Conservation (phyloP, 2,888 invertebrate genomes). For the Acanthopleura granulata region DNA sequence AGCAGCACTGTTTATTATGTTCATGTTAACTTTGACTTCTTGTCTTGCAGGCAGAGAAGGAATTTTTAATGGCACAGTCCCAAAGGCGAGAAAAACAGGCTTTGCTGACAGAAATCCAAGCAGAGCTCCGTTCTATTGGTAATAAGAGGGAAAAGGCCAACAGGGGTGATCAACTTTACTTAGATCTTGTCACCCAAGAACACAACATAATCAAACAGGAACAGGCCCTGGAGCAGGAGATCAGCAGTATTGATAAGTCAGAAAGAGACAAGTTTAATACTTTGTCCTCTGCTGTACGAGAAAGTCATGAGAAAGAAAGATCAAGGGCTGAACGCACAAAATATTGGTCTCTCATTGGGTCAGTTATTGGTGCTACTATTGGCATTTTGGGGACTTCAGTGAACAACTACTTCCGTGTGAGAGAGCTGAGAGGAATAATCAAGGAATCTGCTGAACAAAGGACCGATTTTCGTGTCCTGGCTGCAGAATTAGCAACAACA, state of each 20-base stretch:
- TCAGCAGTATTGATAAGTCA: conserved; percentile 78
- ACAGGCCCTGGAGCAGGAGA: conserved; percentile 72
- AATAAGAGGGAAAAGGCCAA: conserved; percentile 82
- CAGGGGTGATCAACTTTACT: conserved; percentile 82
- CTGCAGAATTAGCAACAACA: conserved; percentile 35
- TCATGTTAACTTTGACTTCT: not conserved
- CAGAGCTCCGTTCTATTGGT: conserved; percentile 78
- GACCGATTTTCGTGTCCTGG: conserved; percentile 39
- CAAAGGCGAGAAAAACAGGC: conserved; percentile 54
- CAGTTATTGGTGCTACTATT: conserved; percentile 76
- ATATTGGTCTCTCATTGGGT: conserved; percentile 85
- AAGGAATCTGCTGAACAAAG: conserved; percentile 56
- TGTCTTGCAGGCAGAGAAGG: conserved; percentile 60
- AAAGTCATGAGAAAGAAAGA: conserved; percentile 86
- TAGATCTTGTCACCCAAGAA: conserved; percentile 80
- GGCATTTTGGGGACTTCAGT: conserved; percentile 79
- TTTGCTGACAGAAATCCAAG: conserved; percentile 50
- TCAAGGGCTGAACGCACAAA: conserved; percentile 86
- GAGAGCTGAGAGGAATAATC: conserved; percentile 77
- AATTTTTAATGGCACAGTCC: conserved; percentile 56
- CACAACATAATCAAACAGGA: conserved; percentile 68
- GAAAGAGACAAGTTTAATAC: conserved; percentile 80
- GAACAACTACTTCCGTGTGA: conserved; percentile 78
- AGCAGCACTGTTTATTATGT: not conserved
- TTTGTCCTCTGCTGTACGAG: conserved; percentile 82